Evolutionary conservation across 2,797 vertebrate species (phyloP), one percentile per base, ranked within the genome.

Genomic region (Karalla daura): DNA sequence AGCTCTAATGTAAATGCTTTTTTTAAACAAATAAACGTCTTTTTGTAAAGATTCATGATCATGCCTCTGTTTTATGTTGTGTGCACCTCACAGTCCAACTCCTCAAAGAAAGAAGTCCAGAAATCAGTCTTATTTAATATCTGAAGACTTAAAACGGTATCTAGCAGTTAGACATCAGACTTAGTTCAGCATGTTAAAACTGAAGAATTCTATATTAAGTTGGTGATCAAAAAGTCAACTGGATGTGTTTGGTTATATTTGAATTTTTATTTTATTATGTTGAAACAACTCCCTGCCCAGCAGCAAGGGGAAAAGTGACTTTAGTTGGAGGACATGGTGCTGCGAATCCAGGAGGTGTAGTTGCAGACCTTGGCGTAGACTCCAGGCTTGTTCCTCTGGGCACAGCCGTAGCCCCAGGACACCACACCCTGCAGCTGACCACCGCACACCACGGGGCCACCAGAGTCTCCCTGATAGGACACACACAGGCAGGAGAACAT

Each of bases 381-480:
- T 21, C 94, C 93, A 25, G 93, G 94, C 46, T 56, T 85, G 85
- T 93, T 85, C 67, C 17, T 89, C 75, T 88, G 76, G 63, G 93
- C 92, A 23, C 93, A 95, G 63, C 93, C 92, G 0, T 93, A 91
- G 64, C 94, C 94, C 94, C 94, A 95, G 80, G 93, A 95, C 84
- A 95, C 93, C 4, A 95, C 75, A 32, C 93, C 94, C 86, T 95
- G 93, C 56, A 94, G 90, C 88, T 83, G 76, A 24, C 62, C 52
- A 3, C 76, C 88, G 71, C 94, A 95, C 61, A 93, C 93, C 70
- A 95, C 83, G 4, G 94, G 93, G 64, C 93, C 94, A 39, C 93
- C 94, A 1, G 93, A 95, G 86, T 95, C 94, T 62, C 90, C 92
- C 94, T 95, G 81, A 73, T 0, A 65, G 50, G 51, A 62, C 36